Conservation (phyloP, 2,888 invertebrate genomes). For the Argyresthia goedartella region DNA sequence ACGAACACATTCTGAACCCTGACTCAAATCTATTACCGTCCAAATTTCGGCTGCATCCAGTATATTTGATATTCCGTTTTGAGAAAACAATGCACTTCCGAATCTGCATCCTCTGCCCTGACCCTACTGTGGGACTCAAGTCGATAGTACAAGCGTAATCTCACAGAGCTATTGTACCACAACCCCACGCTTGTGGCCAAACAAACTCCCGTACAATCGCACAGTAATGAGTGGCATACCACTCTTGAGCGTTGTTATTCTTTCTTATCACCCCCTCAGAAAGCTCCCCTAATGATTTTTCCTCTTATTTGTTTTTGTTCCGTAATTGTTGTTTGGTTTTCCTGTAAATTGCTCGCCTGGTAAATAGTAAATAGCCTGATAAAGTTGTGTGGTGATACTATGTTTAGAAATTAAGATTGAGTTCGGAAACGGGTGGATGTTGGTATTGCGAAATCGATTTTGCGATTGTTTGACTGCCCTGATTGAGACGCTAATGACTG, state of each 20-base stretch:
- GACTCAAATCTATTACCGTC: too few species aligned
- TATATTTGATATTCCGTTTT: too few species aligned
- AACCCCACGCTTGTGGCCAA: conserved; percentile 29
- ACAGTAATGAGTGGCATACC: conserved; percentile 9
- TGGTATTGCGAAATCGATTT: too few species aligned
- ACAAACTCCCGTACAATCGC: conserved; percentile 33
- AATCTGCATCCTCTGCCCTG: neutral
- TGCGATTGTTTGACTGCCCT: too few species aligned
- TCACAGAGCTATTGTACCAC: conserved; percentile 42
- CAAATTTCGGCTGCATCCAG: too few species aligned
- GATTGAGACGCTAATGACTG: too few species aligned
- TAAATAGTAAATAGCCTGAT: conserved; percentile 21
- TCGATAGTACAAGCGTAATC: conserved; percentile 31
- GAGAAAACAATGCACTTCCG: neutral
- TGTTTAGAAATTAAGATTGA: neutral
- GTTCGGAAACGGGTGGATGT: neutral
- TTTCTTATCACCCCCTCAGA: conserved; percentile 50
- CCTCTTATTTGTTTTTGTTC: conserved; percentile 66
- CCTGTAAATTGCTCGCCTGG: conserved; percentile 52
- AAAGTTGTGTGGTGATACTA: neutral
- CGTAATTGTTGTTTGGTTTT: conserved; percentile 66
- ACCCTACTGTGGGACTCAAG: neutral
- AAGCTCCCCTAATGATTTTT: conserved; percentile 57
- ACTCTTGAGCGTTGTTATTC: conserved; percentile 32
- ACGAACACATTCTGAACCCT: neutral